phyloP scores from a whole-genome alignment of 1,140 invertebrate species.

The Bombus soroeensis region DNA sequence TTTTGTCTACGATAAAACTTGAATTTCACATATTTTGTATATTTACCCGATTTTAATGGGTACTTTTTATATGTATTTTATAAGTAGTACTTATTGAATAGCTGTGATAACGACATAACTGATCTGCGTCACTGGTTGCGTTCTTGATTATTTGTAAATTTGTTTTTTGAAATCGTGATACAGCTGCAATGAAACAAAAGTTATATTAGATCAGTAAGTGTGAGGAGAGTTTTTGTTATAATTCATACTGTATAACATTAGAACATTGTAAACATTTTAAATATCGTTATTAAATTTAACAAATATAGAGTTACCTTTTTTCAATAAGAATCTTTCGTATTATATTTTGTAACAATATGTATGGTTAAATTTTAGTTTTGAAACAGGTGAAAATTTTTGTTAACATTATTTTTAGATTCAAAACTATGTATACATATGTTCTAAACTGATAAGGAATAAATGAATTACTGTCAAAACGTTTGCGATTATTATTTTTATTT shows the following conservation, averaged over 20 bases:
- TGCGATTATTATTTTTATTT: constrained; percentile 30
- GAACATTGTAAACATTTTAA: constrained; percentile 19
- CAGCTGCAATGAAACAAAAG: constrained; percentile 49
- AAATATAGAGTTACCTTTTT: constrained; percentile 1
- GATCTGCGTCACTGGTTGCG: constrained; percentile 53
- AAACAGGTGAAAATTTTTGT: constrained; percentile 39
- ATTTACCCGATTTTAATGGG: constrained; percentile 19
- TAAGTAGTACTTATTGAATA: constrained; percentile 67
- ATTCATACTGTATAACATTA: constrained; percentile 16
- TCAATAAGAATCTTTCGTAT: constrained; percentile 3
- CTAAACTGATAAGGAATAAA: constrained; percentile 43
- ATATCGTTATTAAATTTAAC: constrained; percentile 15
- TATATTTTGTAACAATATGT: constrained; percentile 50
- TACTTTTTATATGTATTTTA: constrained; percentile 61
- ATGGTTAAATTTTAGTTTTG: constrained; percentile 27
- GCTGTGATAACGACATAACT: constrained; percentile 65
- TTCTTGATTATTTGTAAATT: constrained; percentile 55
- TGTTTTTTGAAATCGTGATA: constrained; percentile 58
- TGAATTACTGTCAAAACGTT: constrained; percentile 26
- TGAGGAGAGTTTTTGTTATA: constrained; percentile 25
- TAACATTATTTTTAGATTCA: constrained; percentile 30
- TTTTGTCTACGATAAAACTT: constrained; percentile 19
- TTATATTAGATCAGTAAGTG: constrained; percentile 65
- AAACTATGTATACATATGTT: constrained; percentile 25
- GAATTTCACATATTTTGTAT: constrained; percentile 33